Percentiles rank a stretch among this genome's conserved stretches.
phyloP scores from a whole-genome alignment of 2,797 vertebrate species.

The Alfaro cultratus region DNA sequence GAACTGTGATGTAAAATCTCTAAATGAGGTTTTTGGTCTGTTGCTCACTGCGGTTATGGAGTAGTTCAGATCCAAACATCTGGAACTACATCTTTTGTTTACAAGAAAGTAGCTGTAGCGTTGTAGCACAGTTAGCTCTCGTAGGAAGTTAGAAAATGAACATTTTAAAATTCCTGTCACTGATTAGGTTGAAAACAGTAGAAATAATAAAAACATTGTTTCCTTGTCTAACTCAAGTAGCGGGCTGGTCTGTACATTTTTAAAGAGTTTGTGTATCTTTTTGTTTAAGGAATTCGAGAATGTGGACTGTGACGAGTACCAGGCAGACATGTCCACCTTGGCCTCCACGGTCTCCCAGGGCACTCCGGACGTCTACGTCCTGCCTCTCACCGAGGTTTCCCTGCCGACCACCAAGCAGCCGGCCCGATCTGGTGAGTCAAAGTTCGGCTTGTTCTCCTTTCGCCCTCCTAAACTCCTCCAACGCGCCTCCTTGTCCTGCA shows the following conservation, averaged over 20 bases:
- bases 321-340: conserved; percentile 85
- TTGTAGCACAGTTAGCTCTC: not conserved
- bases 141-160: not conserved
- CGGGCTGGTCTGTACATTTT: not conserved
- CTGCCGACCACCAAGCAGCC: conserved; percentile 92
- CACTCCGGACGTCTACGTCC: conserved; percentile 92
- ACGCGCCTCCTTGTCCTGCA: not conserved
- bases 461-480: not conserved
- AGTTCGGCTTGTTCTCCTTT: not conserved
- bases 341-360: conserved; percentile 86
- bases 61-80: not conserved
- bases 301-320: conserved; percentile 89
- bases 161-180: not conserved
- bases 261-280: not conserved
- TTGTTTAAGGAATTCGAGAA: conserved; percentile 91
- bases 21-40: not conserved
- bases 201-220: not conserved
- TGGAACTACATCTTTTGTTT: not conserved
- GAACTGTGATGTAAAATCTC: not conserved
- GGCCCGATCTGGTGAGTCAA: conserved; percentile 86
- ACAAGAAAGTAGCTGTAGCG: not conserved
- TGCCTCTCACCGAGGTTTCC: conserved; percentile 93
- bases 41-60: not conserved
- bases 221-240: not conserved
- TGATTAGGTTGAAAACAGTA: not conserved